A percentile compares a stretch with the other conserved stretches of the same genome.
phyloP scores from a whole-genome alignment of 2,113 vertebrate genomes.

The Redunca redunca region DNA sequence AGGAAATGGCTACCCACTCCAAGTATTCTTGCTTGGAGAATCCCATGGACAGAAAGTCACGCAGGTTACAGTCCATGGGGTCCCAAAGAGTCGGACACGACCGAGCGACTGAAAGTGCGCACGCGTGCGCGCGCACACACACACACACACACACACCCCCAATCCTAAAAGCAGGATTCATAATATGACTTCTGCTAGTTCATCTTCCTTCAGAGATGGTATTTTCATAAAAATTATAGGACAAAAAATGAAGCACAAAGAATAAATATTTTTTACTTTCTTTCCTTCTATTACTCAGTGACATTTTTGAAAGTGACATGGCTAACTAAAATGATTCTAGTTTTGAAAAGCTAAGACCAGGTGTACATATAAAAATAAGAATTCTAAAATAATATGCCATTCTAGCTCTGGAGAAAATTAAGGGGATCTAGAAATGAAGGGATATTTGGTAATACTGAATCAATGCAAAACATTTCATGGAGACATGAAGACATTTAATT shows the following conservation, averaged over 20 bases:
- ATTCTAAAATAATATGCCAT: neutral
- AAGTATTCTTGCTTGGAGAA: neutral
- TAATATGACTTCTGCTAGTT: neutral
- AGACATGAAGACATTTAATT: neutral
- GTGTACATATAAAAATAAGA: neutral
- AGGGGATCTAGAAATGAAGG: neutral
- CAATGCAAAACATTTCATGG: neutral
- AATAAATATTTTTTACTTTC: neutral
- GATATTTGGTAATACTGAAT: neutral
- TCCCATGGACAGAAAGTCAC: neutral
- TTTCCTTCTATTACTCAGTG: neutral
- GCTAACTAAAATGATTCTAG: neutral
- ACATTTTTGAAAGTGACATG: neutral
- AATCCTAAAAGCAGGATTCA: neutral
- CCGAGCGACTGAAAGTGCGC: neutral
- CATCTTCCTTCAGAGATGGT: slow-evolving; percentile 4
- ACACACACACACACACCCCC: neutral
- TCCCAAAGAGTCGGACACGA: neutral
- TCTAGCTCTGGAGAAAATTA: neutral
- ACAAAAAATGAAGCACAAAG: neutral
- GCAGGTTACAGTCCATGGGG: neutral
- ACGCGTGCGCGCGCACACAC: fast-evolving
- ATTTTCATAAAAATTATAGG: neutral
- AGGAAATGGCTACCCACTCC: neutral
- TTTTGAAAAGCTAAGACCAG: neutral